phyloP scores from a whole-genome alignment of 2,113 vertebrate genomes.

The Vimba vimba region DNA sequence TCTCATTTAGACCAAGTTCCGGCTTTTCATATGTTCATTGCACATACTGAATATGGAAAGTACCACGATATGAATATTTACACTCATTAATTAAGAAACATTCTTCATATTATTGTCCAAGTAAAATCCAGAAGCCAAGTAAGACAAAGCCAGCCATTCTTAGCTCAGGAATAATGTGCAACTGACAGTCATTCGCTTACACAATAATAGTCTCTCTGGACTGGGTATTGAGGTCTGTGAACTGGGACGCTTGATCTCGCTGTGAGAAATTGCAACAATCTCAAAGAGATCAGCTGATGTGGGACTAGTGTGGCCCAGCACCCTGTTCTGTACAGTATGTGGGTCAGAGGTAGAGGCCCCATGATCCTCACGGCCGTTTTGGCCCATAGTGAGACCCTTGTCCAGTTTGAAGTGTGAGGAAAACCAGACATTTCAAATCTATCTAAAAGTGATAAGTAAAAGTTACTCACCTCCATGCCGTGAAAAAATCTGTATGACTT shows the following conservation, averaged over 20 bases:
- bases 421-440: neutral
- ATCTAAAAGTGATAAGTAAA: neutral
- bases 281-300: constrained; percentile 7
- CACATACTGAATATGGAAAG: neutral
- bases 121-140: constrained; percentile 22
- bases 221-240: neutral
- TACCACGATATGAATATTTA: neutral
- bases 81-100: neutral
- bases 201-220: constrained; percentile 28
- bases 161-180: constrained; percentile 23
- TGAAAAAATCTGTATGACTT: neutral
- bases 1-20: neutral
- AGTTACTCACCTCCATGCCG: neutral
- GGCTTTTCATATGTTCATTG: neutral
- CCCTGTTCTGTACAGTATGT: constrained; percentile 21
- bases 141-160: constrained; percentile 33
- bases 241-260: neutral
- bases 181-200: neutral
- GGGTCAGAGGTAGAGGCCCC: constrained; percentile 28
- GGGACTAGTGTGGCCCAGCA: neutral
- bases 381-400: neutral
- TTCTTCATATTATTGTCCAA: neutral
- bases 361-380: neutral
- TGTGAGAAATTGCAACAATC: neutral
- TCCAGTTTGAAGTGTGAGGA: neutral